Evolutionary conservation across 2,888 invertebrate species (phyloP).

Genomic region (Patella pellucida): DNA sequence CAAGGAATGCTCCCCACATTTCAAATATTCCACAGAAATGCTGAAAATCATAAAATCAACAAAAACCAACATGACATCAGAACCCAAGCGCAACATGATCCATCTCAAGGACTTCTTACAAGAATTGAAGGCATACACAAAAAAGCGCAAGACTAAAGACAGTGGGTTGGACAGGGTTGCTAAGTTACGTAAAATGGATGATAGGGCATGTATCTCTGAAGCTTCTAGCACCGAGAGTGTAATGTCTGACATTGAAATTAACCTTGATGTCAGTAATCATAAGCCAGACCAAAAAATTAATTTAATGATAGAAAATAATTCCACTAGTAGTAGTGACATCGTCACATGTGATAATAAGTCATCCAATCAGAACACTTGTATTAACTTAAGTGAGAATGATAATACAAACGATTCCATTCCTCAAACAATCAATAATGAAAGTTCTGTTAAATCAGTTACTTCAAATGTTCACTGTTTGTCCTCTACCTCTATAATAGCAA

Average conservation of each 20-base stretch:
- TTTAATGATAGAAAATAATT: too few species aligned
- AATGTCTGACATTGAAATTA: not conserved
- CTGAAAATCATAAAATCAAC: slow-evolving; percentile 36
- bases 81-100: slow-evolving; percentile 48
- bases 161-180: slow-evolving; percentile 10
- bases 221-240: slow-evolving; percentile 13
- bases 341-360: too few species aligned
- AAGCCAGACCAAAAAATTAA: too few species aligned
- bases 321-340: too few species aligned
- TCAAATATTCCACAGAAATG: slow-evolving; percentile 47
- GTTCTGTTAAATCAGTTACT: too few species aligned
- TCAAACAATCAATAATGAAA: too few species aligned
- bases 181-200: slow-evolving; percentile 13
- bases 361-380: too few species aligned
- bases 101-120: slow-evolving; percentile 54
- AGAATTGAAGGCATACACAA: slow-evolving; percentile 50
- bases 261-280: too few species aligned
- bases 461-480: too few species aligned
- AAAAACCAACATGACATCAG: slow-evolving; percentile 42
- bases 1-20: slow-evolving; percentile 46
- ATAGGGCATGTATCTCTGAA: not conserved
- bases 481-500: too few species aligned
- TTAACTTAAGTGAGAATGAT: too few species aligned
- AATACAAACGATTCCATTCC: too few species aligned
- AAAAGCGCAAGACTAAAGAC: slow-evolving; percentile 16